phyloP scores from a whole-genome alignment of 35 echinoderm and acorn worm species.

The Strongylocentrotus purpuratus region DNA sequence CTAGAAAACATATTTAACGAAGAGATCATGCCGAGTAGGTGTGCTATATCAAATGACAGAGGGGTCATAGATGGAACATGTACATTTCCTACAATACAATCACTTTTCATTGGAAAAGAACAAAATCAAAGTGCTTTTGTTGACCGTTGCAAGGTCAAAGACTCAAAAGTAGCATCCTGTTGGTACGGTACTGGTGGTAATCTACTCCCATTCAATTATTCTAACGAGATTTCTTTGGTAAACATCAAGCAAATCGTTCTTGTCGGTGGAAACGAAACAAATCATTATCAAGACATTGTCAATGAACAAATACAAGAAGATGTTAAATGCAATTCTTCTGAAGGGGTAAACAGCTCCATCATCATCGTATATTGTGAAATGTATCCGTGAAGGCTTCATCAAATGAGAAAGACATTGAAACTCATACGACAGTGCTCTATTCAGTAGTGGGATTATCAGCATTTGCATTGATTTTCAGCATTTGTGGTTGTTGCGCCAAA shows the following conservation, averaged over 20 bases:
- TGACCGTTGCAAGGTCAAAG: neutral
- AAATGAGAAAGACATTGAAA: too few species aligned
- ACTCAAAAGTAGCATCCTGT: neutral
- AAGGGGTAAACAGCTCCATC: too few species aligned
- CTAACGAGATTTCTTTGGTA: neutral
- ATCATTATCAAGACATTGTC: neutral
- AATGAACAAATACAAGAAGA: neutral
- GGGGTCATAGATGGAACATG: neutral
- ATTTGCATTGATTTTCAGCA: neutral
- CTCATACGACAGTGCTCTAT: neutral
- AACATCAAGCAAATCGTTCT: neutral
- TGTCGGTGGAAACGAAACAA: neutral
- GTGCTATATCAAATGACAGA: neutral
- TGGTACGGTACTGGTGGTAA: neutral
- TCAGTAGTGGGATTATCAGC: neutral
- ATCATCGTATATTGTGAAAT: too few species aligned
- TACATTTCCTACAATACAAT: neutral
- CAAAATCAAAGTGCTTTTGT: neutral
- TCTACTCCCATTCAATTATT: neutral
- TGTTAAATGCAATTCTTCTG: neutral
- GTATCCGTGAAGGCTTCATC: too few species aligned
- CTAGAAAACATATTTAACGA: neutral
- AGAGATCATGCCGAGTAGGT: neutral
- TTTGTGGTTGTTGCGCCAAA: neutral
- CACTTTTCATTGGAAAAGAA: neutral